Conservation (phyloP, 37 sponge, comb jelly and placozoan species). For the Agelas oroides region DNA sequence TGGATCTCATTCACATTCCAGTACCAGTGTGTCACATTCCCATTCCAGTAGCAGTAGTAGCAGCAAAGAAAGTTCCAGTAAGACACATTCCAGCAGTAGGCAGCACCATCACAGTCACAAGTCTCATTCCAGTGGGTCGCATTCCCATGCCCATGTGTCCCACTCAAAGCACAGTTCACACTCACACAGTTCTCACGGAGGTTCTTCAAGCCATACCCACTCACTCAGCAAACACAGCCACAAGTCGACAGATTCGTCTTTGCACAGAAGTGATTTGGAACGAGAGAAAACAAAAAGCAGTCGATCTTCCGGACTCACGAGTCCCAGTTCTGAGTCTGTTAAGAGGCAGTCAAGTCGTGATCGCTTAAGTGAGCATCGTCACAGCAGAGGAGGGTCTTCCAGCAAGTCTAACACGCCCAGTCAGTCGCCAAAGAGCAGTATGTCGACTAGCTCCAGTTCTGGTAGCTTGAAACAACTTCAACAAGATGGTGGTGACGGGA, state of each 20-base stretch:
- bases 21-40: too few relatives aligned
- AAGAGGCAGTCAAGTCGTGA: not conserved
- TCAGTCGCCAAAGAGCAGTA: constrained; percentile 42
- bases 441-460: constrained; percentile 33
- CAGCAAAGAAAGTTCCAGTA: too few relatives aligned
- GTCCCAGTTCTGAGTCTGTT: not conserved
- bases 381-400: not conserved
- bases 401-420: constrained; percentile 11
- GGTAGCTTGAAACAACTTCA: constrained; percentile 18
- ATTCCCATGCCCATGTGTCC: too few relatives aligned
- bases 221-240: too few relatives aligned
- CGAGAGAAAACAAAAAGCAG: not conserved
- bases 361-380: not conserved
- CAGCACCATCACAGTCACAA: not conserved
- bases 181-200: too few relatives aligned
- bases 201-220: too few relatives aligned
- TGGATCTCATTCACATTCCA: too few relatives aligned
- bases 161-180: too few relatives aligned
- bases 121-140: too few relatives aligned
- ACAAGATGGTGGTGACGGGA: not conserved
- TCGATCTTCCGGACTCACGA: not conserved
- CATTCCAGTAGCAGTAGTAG: too few relatives aligned
- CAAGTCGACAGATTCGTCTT: too few relatives aligned
- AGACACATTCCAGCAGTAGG: not conserved
- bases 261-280: too few relatives aligned